Base-by-base conservation (phyloP, 2,113 vertebrate genomes). In the Meriones unguiculatus region DNA sequence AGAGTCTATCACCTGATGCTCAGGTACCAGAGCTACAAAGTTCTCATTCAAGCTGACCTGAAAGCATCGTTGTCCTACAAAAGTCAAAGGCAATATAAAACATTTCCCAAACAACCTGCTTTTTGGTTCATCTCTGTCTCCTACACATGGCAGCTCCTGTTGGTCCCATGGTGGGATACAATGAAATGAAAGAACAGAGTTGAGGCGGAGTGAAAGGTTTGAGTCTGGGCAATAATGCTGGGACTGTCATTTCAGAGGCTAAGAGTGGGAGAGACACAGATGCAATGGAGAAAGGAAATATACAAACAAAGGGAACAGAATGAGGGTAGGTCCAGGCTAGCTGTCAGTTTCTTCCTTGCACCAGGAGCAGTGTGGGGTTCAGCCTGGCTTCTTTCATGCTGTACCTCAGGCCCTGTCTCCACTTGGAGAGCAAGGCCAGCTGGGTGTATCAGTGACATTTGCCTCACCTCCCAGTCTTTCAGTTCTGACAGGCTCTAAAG, bases 301-400 rank as follows among this genome's bases (percentile, higher is more conserved):
- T 8, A 13, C 25, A 0, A 4, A 84, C 32, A 69, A 38, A 20
- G 52, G 0, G 59, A 0, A 9, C 12, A 12, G 0, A 4, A 72
- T 28, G 10, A 50, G 17, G 25, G 28, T 10, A 7, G 20, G n/a
- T 11, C 30, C 30, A 54, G 77, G 50, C 50, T 80, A 35, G 77
- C 77, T 30, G 32, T 54, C 17, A 52, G 77, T 11, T 80, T 54
- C 50, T 32, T 11, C 15, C 50, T 52, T 2, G 13, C 6, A 32
- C 46, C 75, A 30, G 50, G 46, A 77, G 75, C 28, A 13, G 75
- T 2, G 7, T 30, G 3, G 76, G 46, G 15, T 30, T 50, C 46
- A 52, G 46, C 24, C 28, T 50, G 13, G 35, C 20, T 59, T 62
- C 20, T 82, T 78, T 52, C 30, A 22, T 54, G 50, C 46, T 78